These are phyloP conservation scores for Drosophila parthenogenetica DNA, from an alignment of 2,888 invertebrate species.

Conservation along the genomic window DNA sequence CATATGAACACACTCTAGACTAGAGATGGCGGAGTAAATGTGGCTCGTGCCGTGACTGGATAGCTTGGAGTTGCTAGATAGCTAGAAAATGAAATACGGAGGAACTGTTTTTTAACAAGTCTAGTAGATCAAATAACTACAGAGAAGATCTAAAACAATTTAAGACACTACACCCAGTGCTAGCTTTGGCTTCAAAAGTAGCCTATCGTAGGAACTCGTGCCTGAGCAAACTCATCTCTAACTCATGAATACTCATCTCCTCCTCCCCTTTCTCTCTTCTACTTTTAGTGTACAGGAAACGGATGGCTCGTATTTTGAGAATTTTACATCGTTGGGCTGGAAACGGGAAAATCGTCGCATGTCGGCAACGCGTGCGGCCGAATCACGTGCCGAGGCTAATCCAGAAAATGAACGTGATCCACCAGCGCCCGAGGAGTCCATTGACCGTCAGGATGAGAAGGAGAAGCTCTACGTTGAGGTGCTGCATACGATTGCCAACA, in stretches of 20 bases:
- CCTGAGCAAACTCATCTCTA: neutral
- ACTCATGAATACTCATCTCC: constrained; percentile 8
- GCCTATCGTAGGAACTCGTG: neutral
- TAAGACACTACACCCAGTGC: too few species aligned
- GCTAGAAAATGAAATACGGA: too few species aligned
- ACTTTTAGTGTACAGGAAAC: constrained; percentile 93
- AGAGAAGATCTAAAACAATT: too few species aligned
- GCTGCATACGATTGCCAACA: constrained; percentile 97
- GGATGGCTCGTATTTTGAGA: constrained; percentile 97
- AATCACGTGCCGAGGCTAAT: constrained; percentile 90
- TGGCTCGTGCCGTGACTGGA: neutral
- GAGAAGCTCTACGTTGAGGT: constrained; percentile 95
- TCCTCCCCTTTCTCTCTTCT: neutral
- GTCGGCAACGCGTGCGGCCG: constrained; percentile 90
- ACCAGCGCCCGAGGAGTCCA: constrained; percentile 82
- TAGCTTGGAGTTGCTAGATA: too few species aligned
- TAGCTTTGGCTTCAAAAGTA: too few species aligned
- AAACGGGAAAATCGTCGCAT: constrained; percentile 95
- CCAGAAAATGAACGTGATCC: constrained; percentile 85
- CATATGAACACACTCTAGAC: neutral
- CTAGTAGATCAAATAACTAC: too few species aligned
- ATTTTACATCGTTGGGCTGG: constrained; percentile 96
- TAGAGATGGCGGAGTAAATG: neutral
- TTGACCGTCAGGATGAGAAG: constrained; percentile 85
- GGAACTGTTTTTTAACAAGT: too few species aligned